Conservation (phyloP, 1,140 invertebrate genomes). For the Meloidogyne hapla region DNA sequence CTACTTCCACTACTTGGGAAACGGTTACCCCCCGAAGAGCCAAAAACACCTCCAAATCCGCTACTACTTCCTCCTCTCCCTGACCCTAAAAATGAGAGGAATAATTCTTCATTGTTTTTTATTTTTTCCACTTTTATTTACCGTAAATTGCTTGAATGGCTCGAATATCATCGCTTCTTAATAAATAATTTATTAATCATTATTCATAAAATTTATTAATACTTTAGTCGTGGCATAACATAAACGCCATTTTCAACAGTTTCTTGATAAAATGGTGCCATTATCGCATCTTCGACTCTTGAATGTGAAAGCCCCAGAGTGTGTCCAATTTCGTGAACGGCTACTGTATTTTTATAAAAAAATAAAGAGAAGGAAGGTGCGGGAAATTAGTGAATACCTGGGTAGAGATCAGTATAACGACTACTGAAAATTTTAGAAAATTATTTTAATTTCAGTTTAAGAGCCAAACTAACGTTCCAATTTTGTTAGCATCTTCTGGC, state of each 20-base stretch:
- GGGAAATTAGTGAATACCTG: constrained; percentile 59
- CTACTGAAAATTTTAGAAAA: constrained; percentile 21
- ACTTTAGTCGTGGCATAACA: constrained; percentile 44
- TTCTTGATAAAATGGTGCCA: constrained; percentile 62
- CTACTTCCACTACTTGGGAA: neutral
- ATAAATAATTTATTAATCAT: neutral
- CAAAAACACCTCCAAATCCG: too few relatives aligned
- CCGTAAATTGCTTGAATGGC: constrained; percentile 39
- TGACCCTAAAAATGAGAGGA: constrained; percentile 17
- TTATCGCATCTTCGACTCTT: constrained; percentile 57
- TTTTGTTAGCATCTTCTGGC: constrained; percentile 50
- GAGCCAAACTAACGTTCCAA: constrained; percentile 39
- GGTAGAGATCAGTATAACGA: neutral
- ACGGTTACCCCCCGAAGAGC: too few relatives aligned
- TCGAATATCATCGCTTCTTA: constrained; percentile 17
- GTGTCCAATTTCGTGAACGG: constrained; percentile 59
- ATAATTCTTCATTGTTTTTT: too few relatives aligned
- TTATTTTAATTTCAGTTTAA: too few relatives aligned
- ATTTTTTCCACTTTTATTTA: constrained; percentile 10
- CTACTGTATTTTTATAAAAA: constrained; percentile 31
- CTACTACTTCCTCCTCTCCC: constrained; percentile 15
- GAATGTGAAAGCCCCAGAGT: constrained; percentile 55
- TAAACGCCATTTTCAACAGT: constrained; percentile 41
- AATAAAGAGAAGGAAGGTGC: too few relatives aligned
- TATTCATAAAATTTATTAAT: constrained; percentile 17